A percentile compares a stretch with the other conserved stretches of the same genome.
These are phyloP conservation scores for Drosophila athabasca DNA, from an alignment of 1,140 invertebrate genomes.

Conservation along the genomic window DNA sequence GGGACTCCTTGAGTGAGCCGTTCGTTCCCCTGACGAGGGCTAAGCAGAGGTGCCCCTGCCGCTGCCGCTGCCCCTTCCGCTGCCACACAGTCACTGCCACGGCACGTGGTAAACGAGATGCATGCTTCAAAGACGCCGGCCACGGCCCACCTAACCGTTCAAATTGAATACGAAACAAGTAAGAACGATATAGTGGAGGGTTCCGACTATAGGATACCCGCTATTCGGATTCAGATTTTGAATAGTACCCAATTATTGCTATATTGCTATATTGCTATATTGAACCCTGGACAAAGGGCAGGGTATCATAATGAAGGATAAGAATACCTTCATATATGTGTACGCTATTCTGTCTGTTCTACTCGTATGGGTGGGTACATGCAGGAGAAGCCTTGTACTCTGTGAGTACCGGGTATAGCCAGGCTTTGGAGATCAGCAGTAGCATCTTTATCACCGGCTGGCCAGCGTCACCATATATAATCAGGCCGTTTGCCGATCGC, in stretches of 20 bases:
- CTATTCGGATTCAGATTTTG: too few relatives aligned
- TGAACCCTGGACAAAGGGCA: too few relatives aligned
- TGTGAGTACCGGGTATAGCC: slow-evolving; percentile 13
- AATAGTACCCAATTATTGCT: too few relatives aligned
- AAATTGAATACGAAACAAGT: slow-evolving; percentile 57
- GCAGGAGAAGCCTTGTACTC: background rate
- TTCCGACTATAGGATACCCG: too few relatives aligned
- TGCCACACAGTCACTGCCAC: slow-evolving; percentile 41
- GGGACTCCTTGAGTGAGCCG: background rate
- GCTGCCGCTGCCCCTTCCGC: slow-evolving; percentile 41
- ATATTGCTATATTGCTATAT: too few relatives aligned
- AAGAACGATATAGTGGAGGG: background rate
- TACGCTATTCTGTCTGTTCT: too few relatives aligned
- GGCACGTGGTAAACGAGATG: slow-evolving; percentile 78
- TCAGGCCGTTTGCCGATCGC: slow-evolving; percentile 32
- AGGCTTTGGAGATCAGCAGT: background rate
- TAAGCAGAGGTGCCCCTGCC: slow-evolving; percentile 14
- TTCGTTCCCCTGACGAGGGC: background rate
- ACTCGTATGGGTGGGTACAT: too few relatives aligned
- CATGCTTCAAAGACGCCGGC: slow-evolving; percentile 76
- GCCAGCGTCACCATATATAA: slow-evolving; percentile 51
- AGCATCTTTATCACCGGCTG: slow-evolving; percentile 11
- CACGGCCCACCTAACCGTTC: slow-evolving; percentile 71
- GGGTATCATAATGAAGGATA: too few relatives aligned
- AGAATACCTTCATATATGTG: too few relatives aligned